Percentiles rank a stretch among this genome's conserved stretches.
Conservation (phyloP, 2,113 vertebrate species). For the Pyxicephalus adspersus region DNA sequence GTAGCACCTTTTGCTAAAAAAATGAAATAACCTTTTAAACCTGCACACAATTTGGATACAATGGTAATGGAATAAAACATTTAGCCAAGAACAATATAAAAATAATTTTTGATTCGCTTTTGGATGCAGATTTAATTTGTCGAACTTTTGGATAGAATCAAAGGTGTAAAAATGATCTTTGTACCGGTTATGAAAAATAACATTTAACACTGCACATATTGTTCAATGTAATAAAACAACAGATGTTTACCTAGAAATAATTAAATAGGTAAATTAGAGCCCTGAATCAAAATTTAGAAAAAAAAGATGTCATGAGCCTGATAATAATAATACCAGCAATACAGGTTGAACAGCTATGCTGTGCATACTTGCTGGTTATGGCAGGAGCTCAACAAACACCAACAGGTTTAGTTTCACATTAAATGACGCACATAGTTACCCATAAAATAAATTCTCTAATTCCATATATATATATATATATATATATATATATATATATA, state of each 20-base stretch:
- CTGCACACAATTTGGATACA: conserved; percentile 6
- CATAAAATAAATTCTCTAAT: too few species aligned
- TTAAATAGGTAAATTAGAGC: conserved; percentile 19
- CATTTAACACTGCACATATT: conserved; percentile 39
- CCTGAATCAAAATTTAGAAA: neutral
- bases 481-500: too few species aligned
- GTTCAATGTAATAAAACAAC: conserved; percentile 41
- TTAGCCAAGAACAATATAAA: conserved; percentile 47
- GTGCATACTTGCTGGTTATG: too few species aligned
- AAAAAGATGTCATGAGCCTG: neutral
- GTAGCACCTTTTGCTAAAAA: conserved; percentile 11
- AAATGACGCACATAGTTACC: neutral
- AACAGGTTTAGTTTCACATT: too few species aligned
- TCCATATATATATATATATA: neutral
- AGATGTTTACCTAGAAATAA: conserved; percentile 38
- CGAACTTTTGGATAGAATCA: conserved; percentile 34
- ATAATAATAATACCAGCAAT: too few species aligned
- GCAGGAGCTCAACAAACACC: too few species aligned
- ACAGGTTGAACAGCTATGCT: neutral
- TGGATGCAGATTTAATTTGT: conserved; percentile 40
- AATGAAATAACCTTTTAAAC: conserved; percentile 21
- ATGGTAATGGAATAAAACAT: conserved; percentile 21
- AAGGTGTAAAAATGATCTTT: conserved; percentile 23
- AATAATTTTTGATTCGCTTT: conserved; percentile 20
- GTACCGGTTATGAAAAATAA: conserved; percentile 37